A percentile compares a stretch with the other conserved stretches of the same genome.
phyloP scores from a whole-genome alignment of 2,888 invertebrate genomes.

The Diploptera punctata region DNA sequence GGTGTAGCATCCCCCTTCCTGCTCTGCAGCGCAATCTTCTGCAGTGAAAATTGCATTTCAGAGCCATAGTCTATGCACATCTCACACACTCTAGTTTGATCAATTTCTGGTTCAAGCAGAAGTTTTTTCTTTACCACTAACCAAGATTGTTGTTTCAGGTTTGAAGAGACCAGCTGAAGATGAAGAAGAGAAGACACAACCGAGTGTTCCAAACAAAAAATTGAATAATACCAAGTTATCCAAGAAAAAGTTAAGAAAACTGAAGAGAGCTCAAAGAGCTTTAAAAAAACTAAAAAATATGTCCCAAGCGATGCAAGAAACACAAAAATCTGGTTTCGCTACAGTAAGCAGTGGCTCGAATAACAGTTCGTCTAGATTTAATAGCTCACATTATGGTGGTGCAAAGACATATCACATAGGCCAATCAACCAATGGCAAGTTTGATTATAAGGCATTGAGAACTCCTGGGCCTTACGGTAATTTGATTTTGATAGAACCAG shows the following conservation, averaged over 20 bases:
- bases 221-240: too few species aligned
- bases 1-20: too few species aligned
- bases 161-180: conserved; percentile 12
- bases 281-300: neutral
- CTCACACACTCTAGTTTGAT: too few species aligned
- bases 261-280: too few species aligned
- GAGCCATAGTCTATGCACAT: too few species aligned
- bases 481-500: conserved; percentile 1
- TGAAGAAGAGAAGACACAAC: neutral
- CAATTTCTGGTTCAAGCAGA: too few species aligned
- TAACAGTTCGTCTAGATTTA: neutral
- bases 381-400: conserved; percentile 20
- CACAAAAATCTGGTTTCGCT: neutral
- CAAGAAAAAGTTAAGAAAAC: too few species aligned
- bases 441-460: neutral
- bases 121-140: too few species aligned
- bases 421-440: neutral
- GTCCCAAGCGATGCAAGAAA: neutral
- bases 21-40: too few species aligned
- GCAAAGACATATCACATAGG: conserved; percentile 22
- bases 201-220: too few species aligned
- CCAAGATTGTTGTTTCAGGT: neutral
- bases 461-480: conserved; percentile 1
- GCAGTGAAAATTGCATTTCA: too few species aligned
- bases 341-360: neutral